Conservation (phyloP, 1,140 invertebrate genomes). For the Eufriesea mexicana region DNA sequence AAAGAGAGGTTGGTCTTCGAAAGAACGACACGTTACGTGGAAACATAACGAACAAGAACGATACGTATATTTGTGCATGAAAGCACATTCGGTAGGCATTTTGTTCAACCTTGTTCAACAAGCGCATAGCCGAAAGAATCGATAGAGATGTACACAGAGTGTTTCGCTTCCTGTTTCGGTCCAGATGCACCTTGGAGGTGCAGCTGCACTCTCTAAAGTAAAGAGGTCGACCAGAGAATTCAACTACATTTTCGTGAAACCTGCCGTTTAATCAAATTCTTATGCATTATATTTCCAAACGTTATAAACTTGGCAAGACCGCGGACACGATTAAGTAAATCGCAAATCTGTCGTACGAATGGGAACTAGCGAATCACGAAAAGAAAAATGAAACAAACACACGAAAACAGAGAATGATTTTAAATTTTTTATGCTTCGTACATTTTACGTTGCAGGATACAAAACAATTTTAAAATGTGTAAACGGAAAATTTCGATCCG, state of each 20-base stretch:
- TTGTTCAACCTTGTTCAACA: conserved; percentile 60
- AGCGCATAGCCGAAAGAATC: conserved; percentile 74
- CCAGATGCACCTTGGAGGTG: conserved; percentile 63
- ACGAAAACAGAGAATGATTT: background rate
- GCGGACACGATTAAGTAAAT: background rate
- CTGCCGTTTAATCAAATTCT: conserved; percentile 2
- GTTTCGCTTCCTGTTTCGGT: conserved; percentile 61
- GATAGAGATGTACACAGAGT: conserved; percentile 71
- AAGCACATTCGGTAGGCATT: conserved; percentile 36
- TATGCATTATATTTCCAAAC: conserved; percentile 5
- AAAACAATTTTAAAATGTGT: conserved; percentile 93
- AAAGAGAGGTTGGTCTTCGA: conserved; percentile 84
- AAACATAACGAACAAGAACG: background rate
- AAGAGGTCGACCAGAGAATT: conserved; percentile 54
- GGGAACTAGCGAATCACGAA: background rate
- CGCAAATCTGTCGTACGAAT: background rate
- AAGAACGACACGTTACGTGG: background rate
- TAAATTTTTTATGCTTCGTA: background rate
- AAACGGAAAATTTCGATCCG: conserved; percentile 90
- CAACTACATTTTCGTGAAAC: background rate
- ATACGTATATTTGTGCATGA: background rate
- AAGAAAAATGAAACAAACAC: background rate
- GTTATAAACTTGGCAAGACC: conserved; percentile 35
- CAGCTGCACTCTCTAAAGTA: conserved; percentile 53
- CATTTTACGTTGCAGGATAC: conserved; percentile 81